Base-by-base conservation (phyloP, 2,113 vertebrate species). In the Pogona vitticeps region DNA sequence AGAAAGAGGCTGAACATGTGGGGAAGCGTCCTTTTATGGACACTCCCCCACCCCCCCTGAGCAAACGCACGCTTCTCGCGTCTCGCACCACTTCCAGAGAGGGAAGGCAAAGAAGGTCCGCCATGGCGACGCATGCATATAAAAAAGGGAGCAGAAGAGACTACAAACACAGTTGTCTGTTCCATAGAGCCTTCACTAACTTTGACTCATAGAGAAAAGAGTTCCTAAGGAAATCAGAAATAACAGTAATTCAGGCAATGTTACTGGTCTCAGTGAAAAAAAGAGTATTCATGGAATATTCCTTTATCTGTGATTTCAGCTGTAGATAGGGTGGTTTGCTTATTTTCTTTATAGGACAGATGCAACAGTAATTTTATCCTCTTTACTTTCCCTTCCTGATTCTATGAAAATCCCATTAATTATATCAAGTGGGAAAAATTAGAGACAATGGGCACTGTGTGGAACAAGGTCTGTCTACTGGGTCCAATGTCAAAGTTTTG, bases 221-320 rank as follows among this genome's bases (percentile, higher is more conserved):
- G 63, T 91, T 94, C 81, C 91, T 83, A 95, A 92, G 88, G 91
- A 95, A 95, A 94, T 87, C 13, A 89, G 23, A 82, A 90, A 92
- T 1, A 23, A 87, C 88, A 36, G 20, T 88, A 92, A 94, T 36
- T 67, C 52, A 85, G 23, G 26, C 15, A 84, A 86, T 80, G 78
- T 85, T 86, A 86, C 82, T 92, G 93, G 75, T 91, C 78, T 71
- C 83, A 90, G 15, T 26, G 26, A 91, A 92, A 80, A 10, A 76
- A 73, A 80, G 36, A 0, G 6, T 71, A 86, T 85, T 92, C 68
- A 78, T 86, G 56, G 5, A 85, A 7, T 77, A 83, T 87, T 33
- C 72, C n/a, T 87, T 84, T 78, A 80, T 46, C 1, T 77, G 36
- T 80, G 36, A 42, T 68, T 23, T 83, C 2, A 40, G 1, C 42